phyloP scores from a whole-genome alignment of 2,797 vertebrate genomes.

The Neosilurus hyrtlii region DNA sequence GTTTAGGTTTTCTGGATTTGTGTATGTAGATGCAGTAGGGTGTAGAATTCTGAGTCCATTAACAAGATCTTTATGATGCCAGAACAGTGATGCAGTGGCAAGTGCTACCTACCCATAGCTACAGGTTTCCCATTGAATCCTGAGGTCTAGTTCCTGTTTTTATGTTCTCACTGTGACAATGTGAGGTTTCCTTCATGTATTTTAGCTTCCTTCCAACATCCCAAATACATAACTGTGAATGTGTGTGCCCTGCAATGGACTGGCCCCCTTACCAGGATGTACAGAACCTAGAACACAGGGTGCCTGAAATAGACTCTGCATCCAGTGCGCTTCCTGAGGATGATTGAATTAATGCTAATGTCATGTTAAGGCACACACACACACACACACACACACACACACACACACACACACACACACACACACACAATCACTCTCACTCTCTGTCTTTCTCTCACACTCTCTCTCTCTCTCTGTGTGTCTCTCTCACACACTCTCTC shows the following conservation, averaged over 20 bases:
- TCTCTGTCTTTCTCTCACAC: background rate
- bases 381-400: no score
- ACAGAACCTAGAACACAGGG: background rate
- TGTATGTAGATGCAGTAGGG: background rate
- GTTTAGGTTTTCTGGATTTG: background rate
- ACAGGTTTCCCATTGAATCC: background rate
- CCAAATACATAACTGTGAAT: background rate
- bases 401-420: no score
- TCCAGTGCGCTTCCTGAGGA: background rate
- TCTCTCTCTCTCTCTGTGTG: background rate
- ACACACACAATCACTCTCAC: no score
- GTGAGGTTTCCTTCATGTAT: background rate
- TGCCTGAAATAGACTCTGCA: background rate
- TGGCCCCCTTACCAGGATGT: background rate
- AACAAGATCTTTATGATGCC: background rate
- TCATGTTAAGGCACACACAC: no score
- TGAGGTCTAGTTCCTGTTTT: background rate
- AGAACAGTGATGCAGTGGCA: no score
- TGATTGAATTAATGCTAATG: background rate
- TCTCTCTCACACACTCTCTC: background rate
- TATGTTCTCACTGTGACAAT: background rate
- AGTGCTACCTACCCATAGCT: background rate
- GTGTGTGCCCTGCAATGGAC: background rate
- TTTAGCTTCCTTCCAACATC: background rate
- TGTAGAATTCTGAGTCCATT: background rate